Conservation (phyloP, 2,888 invertebrate species). For the Agrotis exclamationis region DNA sequence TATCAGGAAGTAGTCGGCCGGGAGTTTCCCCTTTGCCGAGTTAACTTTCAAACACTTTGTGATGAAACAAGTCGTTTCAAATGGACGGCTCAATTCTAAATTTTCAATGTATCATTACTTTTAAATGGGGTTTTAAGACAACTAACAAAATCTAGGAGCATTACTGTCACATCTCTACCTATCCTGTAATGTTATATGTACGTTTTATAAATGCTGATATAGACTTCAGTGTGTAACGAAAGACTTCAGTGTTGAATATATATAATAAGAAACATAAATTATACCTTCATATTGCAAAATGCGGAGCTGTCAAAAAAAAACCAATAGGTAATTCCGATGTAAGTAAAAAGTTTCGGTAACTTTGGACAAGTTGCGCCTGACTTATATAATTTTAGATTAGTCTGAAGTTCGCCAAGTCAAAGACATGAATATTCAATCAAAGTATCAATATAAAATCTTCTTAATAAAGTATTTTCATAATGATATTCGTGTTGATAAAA, state of each 20-base stretch:
- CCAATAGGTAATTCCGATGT: conserved; percentile 16
- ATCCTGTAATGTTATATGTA: background rate
- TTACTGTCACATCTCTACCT: background rate
- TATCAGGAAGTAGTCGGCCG: conserved; percentile 33
- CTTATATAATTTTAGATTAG: conserved; percentile 47
- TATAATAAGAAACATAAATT: background rate
- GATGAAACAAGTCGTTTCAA: conserved; percentile 25
- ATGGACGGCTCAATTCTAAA: background rate
- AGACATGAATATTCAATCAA: conserved; percentile 59
- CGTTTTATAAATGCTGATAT: too few relatives aligned
- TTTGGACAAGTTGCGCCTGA: conserved; percentile 27
- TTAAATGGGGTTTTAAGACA: background rate
- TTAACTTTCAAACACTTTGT: conserved; percentile 33
- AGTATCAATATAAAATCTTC: conserved; percentile 36
- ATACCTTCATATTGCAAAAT: background rate
- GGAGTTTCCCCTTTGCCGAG: conserved; percentile 17
- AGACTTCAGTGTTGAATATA: background rate
- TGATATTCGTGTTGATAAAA: conserved; percentile 24
- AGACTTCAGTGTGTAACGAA: too few relatives aligned
- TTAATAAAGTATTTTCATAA: conserved; percentile 41
- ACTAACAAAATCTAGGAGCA: background rate
- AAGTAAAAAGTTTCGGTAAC: conserved; percentile 34
- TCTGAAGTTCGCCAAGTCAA: conserved; percentile 35
- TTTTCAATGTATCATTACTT: conserved; percentile 14
- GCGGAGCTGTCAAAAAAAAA: background rate